Base-by-base conservation (phyloP, 2,797 vertebrate genomes). In the Clarias platycephalus region DNA sequence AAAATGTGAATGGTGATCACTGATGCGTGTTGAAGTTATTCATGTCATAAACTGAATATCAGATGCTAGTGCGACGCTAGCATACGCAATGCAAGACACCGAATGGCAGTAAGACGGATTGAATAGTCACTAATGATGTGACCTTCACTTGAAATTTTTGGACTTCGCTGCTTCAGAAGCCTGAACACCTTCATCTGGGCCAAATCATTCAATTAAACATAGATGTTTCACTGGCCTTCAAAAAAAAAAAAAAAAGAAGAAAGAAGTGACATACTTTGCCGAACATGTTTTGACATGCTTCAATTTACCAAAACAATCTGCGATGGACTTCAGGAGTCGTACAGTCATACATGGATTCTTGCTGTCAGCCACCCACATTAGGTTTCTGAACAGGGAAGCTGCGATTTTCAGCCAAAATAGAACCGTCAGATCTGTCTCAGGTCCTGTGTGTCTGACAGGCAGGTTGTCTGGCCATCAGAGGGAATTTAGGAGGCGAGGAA, bases 401-500 rank as follows among this genome's bases (percentile, higher is more conserved):
- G 77, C 37, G 28, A 34, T 60, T 75, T 74, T 66, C 53, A 85
- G 84, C 84, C 62, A 81, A 85, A 85, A 71, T 75, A 64, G 68
- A 67, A 63, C 34, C 15, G 53, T 80, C 84, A 66, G 79, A 67
- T 68, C 70, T 76, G 70, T 81, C 84, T 85, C 53, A 76, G 84
- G 24, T 53, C 16, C 63, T 67, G 28, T 58, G 60, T 28, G 53
- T 81, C 24, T 75, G 84, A 81, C 79, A 67, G 70, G 28, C 71
- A 68, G 84, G 44, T 63, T 81, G 78, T 85, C 79, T 81, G 34
- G 60, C 71, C 79, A 85, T 85, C 84, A 85, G 62, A 72, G 44
- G 49, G 77, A 58, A 81, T 81, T 81, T 81, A 58, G 58, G 44
- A 76, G 70, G 79, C 81, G 70, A 77, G 68, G 77, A 81, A 74